Evolutionary conservation across 2,888 invertebrate species (phyloP), one percentile per base, ranked within the genome.

Genomic region (Colletes collaris): DNA sequence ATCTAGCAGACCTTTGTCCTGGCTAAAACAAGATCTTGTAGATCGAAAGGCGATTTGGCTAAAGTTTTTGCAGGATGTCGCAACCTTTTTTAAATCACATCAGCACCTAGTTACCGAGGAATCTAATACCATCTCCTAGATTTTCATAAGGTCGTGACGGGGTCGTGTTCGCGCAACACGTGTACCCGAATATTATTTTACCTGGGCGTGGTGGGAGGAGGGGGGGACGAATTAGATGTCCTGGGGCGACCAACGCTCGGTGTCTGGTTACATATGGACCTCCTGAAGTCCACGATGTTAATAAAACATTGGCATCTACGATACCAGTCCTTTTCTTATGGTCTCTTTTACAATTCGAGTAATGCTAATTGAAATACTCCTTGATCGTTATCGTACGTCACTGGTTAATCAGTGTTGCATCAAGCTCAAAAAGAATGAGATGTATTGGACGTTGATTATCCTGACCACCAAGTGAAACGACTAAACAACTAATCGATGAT

Each of bases 191-290:
- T 89, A 89, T 90, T 89, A 89, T 88, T 89, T 90, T 89, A 89
- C 90, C 83, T 84, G 83, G 60, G 77, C 68, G 79, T 58, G 13
- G 19, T 11, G 10, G 44, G 76, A 27, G 27, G 27, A 27, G 71
- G 67, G 69, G 85, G 84, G 80, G 87, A 88, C 86, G 90, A 91
- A 91, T 91, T 92, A 90, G 90, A 90, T 89, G 87, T 85, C 89
- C 88, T 73, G 86, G 83, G 84, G 88, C 83, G 87, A 85, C 76
- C 83, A 66, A 63, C 76, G 84, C 76, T 78, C 73, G 90, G 91
- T 91, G 89, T 92, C 87, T 84, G 87, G 87, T 92, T 92, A 89
- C 91, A 89, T 85, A 81, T 75, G 83, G 84, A 87, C 85, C 89
- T 88, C 86, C 87, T 84, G 84, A 86, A 83, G 87, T 85, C 84